Base-by-base conservation (phyloP, 2,113 vertebrate species). In the Peucedramus taeniatus region DNA sequence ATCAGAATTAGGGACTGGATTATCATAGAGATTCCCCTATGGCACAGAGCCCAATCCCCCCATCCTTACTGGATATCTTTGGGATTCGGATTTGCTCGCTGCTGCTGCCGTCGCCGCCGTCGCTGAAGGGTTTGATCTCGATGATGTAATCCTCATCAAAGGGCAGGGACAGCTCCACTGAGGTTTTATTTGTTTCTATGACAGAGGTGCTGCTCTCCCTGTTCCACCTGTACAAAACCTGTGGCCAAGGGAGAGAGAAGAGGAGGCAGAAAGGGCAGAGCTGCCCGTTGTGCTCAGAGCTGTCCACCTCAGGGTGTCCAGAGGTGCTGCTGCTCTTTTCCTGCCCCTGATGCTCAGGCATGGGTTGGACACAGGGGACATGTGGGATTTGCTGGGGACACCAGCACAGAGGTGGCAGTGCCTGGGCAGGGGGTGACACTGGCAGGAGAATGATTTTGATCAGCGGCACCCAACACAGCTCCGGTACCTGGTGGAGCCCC, bases 191-290 rank as follows among this genome's bases (percentile, higher is more conserved):
- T 8, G 99, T 99, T 93, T 99, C 99, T 87, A 99, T 99, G 39
- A 99, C 96, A 6, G 97, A 98, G 2, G 98, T 98, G 49, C 98
- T 98, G 96, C 99, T 98, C 96, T 99, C 99, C 50, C 97, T 97
- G 97, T 98, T 99, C 97, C 99, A 99, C 95, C 99, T 98, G 97
- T 99, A 99, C 63, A 99, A 78, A 75, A 99, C 99, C 99, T 99
- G 94, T 10, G 13, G 83, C 11, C 5, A 6, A 47, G 22, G 59
- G 45, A 40, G 71, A 49, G 27, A 69, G 15, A 11, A 11, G 6
- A 51, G 69, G 78, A n/a, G 87, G 79, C 53, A 91, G 33, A 40
- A 74, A 40, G 1, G 15, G 70, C 59, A 72, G 45, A 59, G 80
- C 33, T 0, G 7, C 8, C 33, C 22, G 0, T 0, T 51, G 79